Base-by-base conservation (phyloP, 1,140 invertebrate genomes). In the Andrena cerasifolii region DNA sequence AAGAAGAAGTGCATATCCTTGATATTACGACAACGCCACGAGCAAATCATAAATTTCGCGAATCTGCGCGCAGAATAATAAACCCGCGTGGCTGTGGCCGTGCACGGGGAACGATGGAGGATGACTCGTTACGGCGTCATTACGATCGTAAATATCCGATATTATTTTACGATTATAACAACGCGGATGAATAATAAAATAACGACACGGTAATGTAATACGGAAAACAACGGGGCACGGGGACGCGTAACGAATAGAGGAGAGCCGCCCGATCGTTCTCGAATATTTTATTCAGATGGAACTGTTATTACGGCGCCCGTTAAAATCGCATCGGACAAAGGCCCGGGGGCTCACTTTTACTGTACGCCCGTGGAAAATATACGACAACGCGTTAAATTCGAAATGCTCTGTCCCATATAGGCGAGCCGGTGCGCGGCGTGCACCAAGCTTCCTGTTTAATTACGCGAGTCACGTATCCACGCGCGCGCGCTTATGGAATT, bases 381-480 rank as follows among this genome's bases (percentile, higher is more conserved):
- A 63, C 31, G 45, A 63, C 47, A 24, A 2, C 33, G 31, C 53
- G 56, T 62, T 49, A 26, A 63, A 63, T 51, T 58, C 40, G 51
- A 67, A 67, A 75, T 47, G 47, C 67, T 67, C 51, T 36, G 26
- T 45, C 8, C 40, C 21, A 36, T 24, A 66, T 66, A 56, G 24
- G 24, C 16, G 24, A 24, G 7, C 14, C 33, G 12, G 26, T 21
- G 12, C 40, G n/a, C 53, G 2, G 12, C 7, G 26, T 40, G 36
- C 36, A 24, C n/a, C n/a, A 2, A 16, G 26, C 47, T 62, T 16
- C 33, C 16, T 16, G 24, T 21, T 74, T 74, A 74, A 74, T 74
- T 74, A 74, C 36, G 8, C 72, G 7, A 31, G 59, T 74, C 71
- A 65, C 71, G 71, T 74, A 74, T 16, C 49, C 14, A 14, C 24